Base-by-base conservation (phyloP, 2,888 invertebrate species). In the Parnassius smintheus region DNA sequence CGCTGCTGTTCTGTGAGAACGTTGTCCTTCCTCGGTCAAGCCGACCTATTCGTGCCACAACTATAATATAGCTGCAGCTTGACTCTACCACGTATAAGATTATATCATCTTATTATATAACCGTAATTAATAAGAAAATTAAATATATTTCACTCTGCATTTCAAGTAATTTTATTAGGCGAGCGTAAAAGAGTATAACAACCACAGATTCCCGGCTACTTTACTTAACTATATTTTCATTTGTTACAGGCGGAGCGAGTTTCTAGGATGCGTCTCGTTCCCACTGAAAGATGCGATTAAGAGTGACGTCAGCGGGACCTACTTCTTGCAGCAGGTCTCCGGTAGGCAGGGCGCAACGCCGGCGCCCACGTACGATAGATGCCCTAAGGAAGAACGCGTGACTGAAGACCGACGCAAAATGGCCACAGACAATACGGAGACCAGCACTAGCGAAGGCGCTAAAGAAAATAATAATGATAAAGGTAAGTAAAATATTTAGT, bases 191-290 rank as follows among this genome's bases (percentile, higher is more conserved):
- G 35, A 35, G 35, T 35, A 35, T 7, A 7, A 35, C 35, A 35
- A 7, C 35, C 7, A 35, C 1, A 4, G 7, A 35, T 7, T 35
- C 7, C 35, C 3, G 35, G 35, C 35, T 35, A 44, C 10, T 44
- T 44, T 44, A 44, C 11, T 44, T 44, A 44, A 44, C 9, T 46
- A 2, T 49, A 35, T 49, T 56, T 7, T 69, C 62, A 18, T 90
- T 59, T 92, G 85, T 95, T 94, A 13, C 94, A 98, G 97, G 93
- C 95, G 96, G 92, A 98, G 97, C 93, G 97, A 98, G 92, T 96
- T 98, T 89, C 93, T 98, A 91, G 98, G 98, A 93, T 98, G 97
- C 89, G 96, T 96, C 95, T 97, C 97, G 87, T 96, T 98, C 92
- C 96, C 96, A 75, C 93, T 98, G 76, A 95, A 95, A 88, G 94